A percentile compares a stretch with the other conserved stretches of the same genome.
Evolutionary conservation across 2,113 vertebrate species (phyloP).

Genomic region (Chaenocephalus aceratus): DNA sequence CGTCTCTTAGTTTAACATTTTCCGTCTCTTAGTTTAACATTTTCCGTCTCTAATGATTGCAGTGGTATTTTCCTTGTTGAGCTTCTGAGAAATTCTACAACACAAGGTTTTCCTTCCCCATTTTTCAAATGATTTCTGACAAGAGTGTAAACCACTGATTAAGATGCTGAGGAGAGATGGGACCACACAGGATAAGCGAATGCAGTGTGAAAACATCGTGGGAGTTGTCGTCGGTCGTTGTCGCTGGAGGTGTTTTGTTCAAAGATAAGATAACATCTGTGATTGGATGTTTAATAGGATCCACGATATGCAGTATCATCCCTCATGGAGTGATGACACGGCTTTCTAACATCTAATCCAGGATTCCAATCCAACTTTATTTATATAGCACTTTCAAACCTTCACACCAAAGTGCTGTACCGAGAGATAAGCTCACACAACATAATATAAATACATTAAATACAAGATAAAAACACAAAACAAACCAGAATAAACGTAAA

Average conservation of each 20-base stretch:
- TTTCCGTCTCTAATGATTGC: too few species aligned
- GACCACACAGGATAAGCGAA: background rate
- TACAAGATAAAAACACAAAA: too few species aligned
- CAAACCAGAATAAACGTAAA: too few species aligned
- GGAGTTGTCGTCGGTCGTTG: background rate
- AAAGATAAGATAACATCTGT: conserved; percentile 15
- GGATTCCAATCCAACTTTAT: too few species aligned
- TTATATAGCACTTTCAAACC: too few species aligned
- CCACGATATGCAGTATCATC: background rate
- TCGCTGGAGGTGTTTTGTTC: background rate
- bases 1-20: too few species aligned
- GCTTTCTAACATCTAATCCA: background rate
- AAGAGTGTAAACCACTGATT: background rate
- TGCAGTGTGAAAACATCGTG: background rate
- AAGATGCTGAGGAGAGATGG: background rate
- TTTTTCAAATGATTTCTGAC: background rate
- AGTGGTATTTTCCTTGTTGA: background rate
- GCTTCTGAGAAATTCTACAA: background rate
- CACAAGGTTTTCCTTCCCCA: background rate
- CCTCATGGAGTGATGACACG: background rate
- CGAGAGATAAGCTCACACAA: too few species aligned
- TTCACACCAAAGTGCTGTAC: too few species aligned
- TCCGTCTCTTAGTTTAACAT: too few species aligned
- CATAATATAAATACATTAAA: too few species aligned
- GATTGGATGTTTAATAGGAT: background rate